phyloP scores from a whole-genome alignment of 2,113 vertebrate genomes.

The Toxotes chatareus region DNA sequence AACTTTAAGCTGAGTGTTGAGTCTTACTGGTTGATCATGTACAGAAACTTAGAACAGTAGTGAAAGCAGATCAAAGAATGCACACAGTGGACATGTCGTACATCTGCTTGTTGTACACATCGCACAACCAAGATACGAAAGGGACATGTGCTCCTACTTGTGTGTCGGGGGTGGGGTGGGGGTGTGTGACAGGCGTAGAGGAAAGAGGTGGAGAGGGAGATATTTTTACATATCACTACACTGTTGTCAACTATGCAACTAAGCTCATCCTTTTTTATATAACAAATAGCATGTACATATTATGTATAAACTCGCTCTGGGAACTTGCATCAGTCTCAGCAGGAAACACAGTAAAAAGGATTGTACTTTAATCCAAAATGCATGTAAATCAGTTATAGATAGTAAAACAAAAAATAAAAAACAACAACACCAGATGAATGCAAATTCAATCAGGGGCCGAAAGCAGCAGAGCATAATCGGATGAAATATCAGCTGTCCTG shows the following conservation, averaged over 20 bases:
- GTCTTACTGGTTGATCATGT: not conserved
- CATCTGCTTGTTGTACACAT: no score
- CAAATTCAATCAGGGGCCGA: slow-evolving; percentile 11
- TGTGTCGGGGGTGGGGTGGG: not conserved
- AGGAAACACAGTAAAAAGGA: not conserved
- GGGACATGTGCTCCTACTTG: not conserved
- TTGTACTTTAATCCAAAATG: not conserved
- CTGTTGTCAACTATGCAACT: no score
- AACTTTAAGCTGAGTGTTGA: not conserved
- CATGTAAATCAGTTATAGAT: not conserved
- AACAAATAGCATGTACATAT: not conserved
- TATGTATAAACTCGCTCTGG: not conserved
- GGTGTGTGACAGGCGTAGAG: not conserved
- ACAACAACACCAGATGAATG: slow-evolving; percentile 6
- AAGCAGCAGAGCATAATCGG: not conserved
- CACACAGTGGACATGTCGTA: no score
- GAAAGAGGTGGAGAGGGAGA: not conserved
- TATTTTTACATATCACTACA: no score
- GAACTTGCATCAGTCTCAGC: not conserved
- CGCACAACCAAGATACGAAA: not conserved
- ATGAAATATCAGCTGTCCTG: slow-evolving; percentile 5
- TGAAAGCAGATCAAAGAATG: no score
- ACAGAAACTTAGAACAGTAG: not conserved
- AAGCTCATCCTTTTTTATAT: not conserved
- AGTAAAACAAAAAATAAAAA: not conserved